Conservation (phyloP, 2,113 vertebrate genomes). For the Galemys pyrenaicus region DNA sequence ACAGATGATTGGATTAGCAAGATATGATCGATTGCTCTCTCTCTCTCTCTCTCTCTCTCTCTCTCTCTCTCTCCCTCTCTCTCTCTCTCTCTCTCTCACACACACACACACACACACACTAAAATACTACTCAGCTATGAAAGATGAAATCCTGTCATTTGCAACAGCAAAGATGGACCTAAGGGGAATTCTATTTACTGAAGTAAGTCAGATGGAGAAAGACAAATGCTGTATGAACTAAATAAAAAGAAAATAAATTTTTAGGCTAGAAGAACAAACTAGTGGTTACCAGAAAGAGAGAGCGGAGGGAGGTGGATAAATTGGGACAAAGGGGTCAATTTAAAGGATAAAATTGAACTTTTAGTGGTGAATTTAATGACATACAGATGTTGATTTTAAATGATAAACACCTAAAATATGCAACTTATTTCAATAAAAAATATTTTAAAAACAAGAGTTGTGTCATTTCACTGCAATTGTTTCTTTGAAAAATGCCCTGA, state of each 20-base stretch:
- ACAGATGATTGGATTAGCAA: no score
- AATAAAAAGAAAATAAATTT: not conserved
- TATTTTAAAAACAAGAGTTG: not conserved
- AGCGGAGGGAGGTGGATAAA: not conserved
- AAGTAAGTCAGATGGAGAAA: not conserved
- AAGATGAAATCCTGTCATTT: not conserved
- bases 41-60: no score
- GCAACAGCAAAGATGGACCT: not conserved
- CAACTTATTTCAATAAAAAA: not conserved
- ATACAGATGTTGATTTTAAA: not conserved
- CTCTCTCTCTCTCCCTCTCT: no score
- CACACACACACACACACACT: not conserved
- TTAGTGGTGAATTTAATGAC: not conserved
- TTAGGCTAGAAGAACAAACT: not conserved
- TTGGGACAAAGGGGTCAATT: not conserved
- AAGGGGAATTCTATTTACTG: not conserved
- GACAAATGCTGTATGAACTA: not conserved
- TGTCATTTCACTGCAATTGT: not conserved
- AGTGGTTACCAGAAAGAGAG: not conserved
- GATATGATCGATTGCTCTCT: no score
- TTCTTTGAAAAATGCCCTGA: not conserved
- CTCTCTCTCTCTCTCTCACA: no score
- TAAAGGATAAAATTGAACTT: not conserved
- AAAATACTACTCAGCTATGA: not conserved
- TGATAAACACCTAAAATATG: not conserved